These are phyloP conservation scores for Phymatocera aterrima DNA, from an alignment of 2,888 invertebrate species.

Conservation along the genomic window DNA sequence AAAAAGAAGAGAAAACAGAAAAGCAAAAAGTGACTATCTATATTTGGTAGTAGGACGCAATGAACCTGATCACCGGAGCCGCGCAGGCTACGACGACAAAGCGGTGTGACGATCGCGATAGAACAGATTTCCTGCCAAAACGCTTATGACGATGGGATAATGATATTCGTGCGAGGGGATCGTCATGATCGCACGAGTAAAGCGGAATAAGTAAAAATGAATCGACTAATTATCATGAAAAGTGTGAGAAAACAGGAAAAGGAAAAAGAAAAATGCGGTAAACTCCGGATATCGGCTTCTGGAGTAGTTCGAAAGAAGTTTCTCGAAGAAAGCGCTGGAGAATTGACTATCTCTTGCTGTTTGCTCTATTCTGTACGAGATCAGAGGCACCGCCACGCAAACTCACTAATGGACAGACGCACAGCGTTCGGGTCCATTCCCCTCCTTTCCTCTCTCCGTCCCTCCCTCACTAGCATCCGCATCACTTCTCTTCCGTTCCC, in stretches of 20 bases:
- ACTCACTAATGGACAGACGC: constrained; percentile 71
- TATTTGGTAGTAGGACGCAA: not conserved
- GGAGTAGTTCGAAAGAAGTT: constrained; percentile 13
- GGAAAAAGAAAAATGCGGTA: constrained; percentile 14
- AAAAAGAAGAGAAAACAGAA: too few species aligned
- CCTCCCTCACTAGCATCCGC: too few species aligned
- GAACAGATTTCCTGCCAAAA: too few species aligned
- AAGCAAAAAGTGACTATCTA: not conserved
- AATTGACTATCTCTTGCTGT: constrained; percentile 64
- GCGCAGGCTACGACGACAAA: too few species aligned
- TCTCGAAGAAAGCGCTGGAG: constrained; percentile 47
- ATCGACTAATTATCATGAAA: not conserved
- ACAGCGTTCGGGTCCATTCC: constrained; percentile 51
- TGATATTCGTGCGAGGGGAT: too few species aligned
- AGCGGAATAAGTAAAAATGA: constrained; percentile 39
- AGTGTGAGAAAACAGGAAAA: not conserved
- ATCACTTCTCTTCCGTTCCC: constrained; percentile 50
- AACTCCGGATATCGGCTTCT: constrained; percentile 27
- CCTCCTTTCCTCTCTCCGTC: constrained; percentile 50
- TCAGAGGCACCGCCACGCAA: constrained; percentile 74
- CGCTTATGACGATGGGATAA: too few species aligned
- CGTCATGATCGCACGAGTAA: not conserved
- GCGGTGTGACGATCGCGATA: not conserved
- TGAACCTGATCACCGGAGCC: not conserved
- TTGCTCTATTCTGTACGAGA: constrained; percentile 60